Evolutionary conservation across 2,888 invertebrate genomes (phyloP), one percentile per base, ranked within the genome.

Genomic region (Brachylomia viminalis): DNA sequence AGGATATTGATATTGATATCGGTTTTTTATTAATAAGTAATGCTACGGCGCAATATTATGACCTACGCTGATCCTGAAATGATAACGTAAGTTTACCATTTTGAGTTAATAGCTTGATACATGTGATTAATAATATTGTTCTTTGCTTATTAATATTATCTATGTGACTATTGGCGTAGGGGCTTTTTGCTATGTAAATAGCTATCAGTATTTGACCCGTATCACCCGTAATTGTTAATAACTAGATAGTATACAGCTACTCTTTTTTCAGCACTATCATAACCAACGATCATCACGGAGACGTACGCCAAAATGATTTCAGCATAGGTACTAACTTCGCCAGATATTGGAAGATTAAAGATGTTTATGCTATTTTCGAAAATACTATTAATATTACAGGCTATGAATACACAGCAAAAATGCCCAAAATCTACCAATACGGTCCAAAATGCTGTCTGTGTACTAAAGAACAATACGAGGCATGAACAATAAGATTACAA

Each of bases 401-500:
- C 11, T 33, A n/a, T 33, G 33, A 17, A 33, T n/a, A n/a, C 49
- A 49, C 4, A 7, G 33, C n/a, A 38, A 54, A 17, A 49, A 15
- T 23, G 66, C 2, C 10, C 30, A 65, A 66, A 52, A 54, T 38
- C 38, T 67, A 67, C 20, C 20, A 27, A 11, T 38, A 67, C 20
- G 38, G 20, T 13, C 54, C 11, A n/a, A 49, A 20, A 33, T 52
- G 17, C 17, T 52, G n/a, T 33, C 11, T 52, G 17, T 33, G 23
- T n/a, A 49, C n/a, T n/a, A n/a, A n/a, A 49, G 2, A 33, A 17
- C 1, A 47, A 27, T 30, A 23, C 7, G 10, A 71, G 68, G 15
- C 38, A 54, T 49, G 49, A 61, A 59, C 69, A 83, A 82, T 84
- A 84, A 64, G 72, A 77, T 76, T 84, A 80, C 79, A 82, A 87